Evolutionary conservation across 2,797 vertebrate genomes (phyloP), one percentile per base, ranked within the genome.

Genomic region (Steatocranus sp.): DNA sequence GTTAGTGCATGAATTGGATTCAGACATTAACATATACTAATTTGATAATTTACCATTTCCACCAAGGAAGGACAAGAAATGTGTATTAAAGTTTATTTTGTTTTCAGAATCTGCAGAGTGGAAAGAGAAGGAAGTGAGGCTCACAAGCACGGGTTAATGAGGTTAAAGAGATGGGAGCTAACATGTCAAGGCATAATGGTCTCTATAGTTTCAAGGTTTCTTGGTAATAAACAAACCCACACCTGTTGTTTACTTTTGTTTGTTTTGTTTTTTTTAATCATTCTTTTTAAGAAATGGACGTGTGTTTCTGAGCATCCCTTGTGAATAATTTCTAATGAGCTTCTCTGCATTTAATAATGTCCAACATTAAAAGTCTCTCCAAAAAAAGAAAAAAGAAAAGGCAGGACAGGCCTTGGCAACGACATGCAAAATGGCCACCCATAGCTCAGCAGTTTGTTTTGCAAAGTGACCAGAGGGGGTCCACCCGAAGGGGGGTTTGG

Each of bases 371-470:
- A 68, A 75, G 56, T 49, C 23, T 46, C 23, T 48, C 17, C 7
- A 30, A 9, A 27, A 27, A 2, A 58, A 18, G 3, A 18, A 58
- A 58, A 58, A 61, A 34, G 36, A 46, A 77, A 81, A 74, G 75
- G 75, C 23, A 34, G 73, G 53, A 73, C 6, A 6, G n/a, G 30
- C 25, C 5, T 61, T 30, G 61, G 56, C 48, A 58, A 66, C 41
- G 61, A 43, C 17, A 18, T 70, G 43, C 25, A 83, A 87, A 84
- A 81, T 86, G 85, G 80, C 79, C 7, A 25, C 78, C 83, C 74
- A 34, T 54, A 56, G 80, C 80, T 87, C 6, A 66, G 53, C 25
- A 79, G 82, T 83, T 90, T 88, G 81, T 87, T 89, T 86, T 86
- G 75, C 68, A 73, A 27, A 78, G 83, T 70, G 85, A 53, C 3